Conservation (phyloP, 23 tunicate genomes). For the Ciona savignyi region DNA sequence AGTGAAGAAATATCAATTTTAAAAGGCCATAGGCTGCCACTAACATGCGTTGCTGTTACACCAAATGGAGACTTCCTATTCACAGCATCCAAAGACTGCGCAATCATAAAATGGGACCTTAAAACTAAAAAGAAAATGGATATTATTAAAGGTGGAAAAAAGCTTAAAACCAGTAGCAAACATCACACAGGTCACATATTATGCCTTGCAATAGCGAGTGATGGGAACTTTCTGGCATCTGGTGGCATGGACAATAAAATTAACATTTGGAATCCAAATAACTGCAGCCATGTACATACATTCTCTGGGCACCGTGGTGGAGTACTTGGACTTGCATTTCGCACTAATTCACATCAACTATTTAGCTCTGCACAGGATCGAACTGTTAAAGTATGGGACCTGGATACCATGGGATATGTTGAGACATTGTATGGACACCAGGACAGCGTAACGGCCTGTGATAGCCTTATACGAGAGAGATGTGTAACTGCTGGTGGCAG, state of each 20-base stretch:
- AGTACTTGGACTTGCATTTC: slow-evolving; percentile 70
- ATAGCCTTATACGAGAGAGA: slow-evolving; percentile 70
- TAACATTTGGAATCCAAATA: slow-evolving; percentile 51
- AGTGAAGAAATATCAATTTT: slow-evolving; percentile 13
- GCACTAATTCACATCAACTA: slow-evolving; percentile 53
- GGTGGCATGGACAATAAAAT: slow-evolving; percentile 70
- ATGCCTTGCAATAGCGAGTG: slow-evolving; percentile 64
- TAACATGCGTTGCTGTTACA: slow-evolving; percentile 51
- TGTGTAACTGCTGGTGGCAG: slow-evolving; percentile 92
- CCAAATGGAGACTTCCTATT: slow-evolving; percentile 24
- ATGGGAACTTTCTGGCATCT: slow-evolving; percentile 68
- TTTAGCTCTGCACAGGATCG: slow-evolving; percentile 63
- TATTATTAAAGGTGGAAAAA: slow-evolving; percentile 37
- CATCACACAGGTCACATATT: slow-evolving; percentile 52
- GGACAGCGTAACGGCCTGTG: slow-evolving; percentile 68
- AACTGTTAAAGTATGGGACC: slow-evolving; percentile 90
- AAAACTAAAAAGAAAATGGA: slow-evolving; percentile 19
- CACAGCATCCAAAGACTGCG: slow-evolving; percentile 81
- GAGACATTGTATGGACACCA: slow-evolving; percentile 97
- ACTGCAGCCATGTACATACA: slow-evolving; percentile 27
- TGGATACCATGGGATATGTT: slow-evolving; percentile 83
- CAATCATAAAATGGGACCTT: slow-evolving; percentile 68
- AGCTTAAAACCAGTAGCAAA: neutral
- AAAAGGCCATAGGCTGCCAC: slow-evolving; percentile 42
- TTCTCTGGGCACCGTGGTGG: slow-evolving; percentile 67